Evolutionary conservation across 2,888 invertebrate genomes (phyloP).

Genomic region (Ophonus ardosiacus): DNA sequence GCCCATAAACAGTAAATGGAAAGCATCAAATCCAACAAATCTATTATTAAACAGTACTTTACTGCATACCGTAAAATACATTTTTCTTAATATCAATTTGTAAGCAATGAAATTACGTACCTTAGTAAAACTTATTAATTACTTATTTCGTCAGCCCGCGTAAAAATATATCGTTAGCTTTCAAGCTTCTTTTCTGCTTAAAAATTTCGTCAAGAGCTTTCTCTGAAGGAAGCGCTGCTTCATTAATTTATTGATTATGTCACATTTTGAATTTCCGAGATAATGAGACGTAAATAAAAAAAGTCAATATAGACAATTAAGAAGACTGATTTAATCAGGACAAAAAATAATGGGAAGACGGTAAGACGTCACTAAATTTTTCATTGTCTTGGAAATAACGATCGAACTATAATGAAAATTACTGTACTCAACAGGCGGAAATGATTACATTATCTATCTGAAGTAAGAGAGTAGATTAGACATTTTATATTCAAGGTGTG

Average conservation of each 20-base stretch:
- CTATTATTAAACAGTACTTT: no score
- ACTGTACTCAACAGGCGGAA: no score
- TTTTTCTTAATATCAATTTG: not conserved
- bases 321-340: not conserved
- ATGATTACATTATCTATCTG: no score
- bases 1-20: no score
- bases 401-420: not conserved
- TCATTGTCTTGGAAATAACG: not conserved
- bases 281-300: not conserved
- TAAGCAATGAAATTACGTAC: not conserved
- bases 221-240: not conserved
- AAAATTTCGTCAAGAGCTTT: not conserved
- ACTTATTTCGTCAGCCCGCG: not conserved
- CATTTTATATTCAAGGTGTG: no score
- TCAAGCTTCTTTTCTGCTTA: not conserved
- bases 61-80: no score
- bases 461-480: not conserved
- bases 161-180: not conserved
- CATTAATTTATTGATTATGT: not conserved
- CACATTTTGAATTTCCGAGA: not conserved
- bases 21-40: no score
- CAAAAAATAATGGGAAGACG: not conserved
- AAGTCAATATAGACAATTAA: not conserved
- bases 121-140: not conserved
- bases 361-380: not conserved